Percentiles rank a stretch among this genome's conserved stretches.
Conservation (phyloP, 1,140 invertebrate species). For the Magallana gigas region DNA sequence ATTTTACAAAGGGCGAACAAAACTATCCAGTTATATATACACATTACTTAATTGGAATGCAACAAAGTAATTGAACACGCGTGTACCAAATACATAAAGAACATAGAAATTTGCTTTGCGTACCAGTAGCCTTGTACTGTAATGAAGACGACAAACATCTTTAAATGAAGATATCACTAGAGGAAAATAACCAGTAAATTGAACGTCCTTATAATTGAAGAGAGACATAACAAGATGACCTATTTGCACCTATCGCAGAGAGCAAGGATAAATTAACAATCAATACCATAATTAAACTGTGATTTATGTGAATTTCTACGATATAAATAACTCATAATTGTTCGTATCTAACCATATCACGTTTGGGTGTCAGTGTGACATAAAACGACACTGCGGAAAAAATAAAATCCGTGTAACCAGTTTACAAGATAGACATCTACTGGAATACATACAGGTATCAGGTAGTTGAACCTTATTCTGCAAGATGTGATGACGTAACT, state of each 20-base stretch:
- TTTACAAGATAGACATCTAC: not conserved
- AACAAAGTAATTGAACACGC: constrained; percentile 10
- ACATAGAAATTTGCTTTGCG: constrained; percentile 4
- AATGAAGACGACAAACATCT: too few species aligned
- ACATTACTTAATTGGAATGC: not conserved
- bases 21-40: not conserved
- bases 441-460: not conserved
- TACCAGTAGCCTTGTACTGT: not conserved
- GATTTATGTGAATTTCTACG: not conserved
- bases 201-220: not conserved
- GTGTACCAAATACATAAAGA: not conserved
- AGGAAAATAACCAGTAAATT: too few species aligned
- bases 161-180: too few species aligned
- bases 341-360: constrained; percentile 2
- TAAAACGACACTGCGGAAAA: not conserved
- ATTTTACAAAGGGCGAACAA: not conserved
- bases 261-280: not conserved
- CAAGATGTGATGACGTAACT: not conserved
- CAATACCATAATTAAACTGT: not conserved
- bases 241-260: constrained; percentile 4
- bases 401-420: not conserved
- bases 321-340: constrained; percentile 7
- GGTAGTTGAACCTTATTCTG: not conserved
- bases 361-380: not conserved
- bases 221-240: not conserved